A percentile compares a stretch with the other conserved stretches of the same genome.
phyloP scores from a whole-genome alignment of 2,113 vertebrate species.

The Neolamprologus longior region DNA sequence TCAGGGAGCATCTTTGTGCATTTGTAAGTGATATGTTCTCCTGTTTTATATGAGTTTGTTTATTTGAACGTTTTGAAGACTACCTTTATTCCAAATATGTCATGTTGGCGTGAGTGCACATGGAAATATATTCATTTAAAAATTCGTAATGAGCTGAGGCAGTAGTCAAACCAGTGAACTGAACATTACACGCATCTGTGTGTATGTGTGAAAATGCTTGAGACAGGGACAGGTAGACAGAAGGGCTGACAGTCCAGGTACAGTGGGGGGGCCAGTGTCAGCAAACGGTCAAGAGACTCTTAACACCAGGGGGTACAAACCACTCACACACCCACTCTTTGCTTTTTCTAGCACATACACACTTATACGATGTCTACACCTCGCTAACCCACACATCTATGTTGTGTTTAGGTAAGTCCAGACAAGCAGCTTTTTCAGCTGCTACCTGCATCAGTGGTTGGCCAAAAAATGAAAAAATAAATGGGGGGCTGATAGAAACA shows the following conservation, averaged over 20 bases:
- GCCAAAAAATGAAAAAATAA: background rate
- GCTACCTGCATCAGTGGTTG: slow-evolving; percentile 5
- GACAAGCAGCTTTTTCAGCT: slow-evolving; percentile 23
- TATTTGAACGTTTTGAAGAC: background rate
- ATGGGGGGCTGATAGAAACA: background rate
- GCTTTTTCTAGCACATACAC: background rate
- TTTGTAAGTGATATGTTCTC: background rate
- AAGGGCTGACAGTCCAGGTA: slow-evolving; percentile 62
- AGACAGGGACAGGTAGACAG: slow-evolving; percentile 34
- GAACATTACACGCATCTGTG: slow-evolving; percentile 6
- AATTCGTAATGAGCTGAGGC: background rate
- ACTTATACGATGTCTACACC: background rate
- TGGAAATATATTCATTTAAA: background rate
- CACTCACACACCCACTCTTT: slow-evolving; percentile 25
- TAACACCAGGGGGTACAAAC: slow-evolving; percentile 49
- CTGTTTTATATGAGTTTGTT: background rate
- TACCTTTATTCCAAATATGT: background rate
- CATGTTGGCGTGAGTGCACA: background rate
- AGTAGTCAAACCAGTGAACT: background rate
- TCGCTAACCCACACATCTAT: background rate
- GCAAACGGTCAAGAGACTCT: slow-evolving; percentile 65
- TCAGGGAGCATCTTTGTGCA: background rate
- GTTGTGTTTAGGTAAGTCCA: slow-evolving; percentile 25
- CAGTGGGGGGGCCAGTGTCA: slow-evolving; percentile 54
- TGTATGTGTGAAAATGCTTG: background rate